Evolutionary conservation across 2,113 vertebrate genomes (phyloP).

Genomic region (Rhynchopsitta pachyrhyncha): DNA sequence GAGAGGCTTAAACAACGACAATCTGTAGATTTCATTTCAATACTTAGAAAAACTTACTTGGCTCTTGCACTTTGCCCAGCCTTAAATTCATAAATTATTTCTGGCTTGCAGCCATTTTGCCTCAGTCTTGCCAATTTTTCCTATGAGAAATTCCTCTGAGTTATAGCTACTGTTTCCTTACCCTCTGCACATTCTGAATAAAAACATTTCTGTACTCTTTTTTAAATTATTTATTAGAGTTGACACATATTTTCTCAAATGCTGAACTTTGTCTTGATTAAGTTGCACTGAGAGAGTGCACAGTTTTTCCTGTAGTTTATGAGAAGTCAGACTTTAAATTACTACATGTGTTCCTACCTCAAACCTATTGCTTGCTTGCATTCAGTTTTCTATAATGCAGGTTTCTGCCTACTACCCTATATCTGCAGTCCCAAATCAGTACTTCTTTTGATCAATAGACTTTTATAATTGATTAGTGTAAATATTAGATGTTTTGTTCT

Average conservation of each 20-base stretch:
- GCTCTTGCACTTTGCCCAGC: background rate
- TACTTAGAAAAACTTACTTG: background rate
- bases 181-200: background rate
- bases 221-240: background rate
- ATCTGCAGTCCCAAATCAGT: background rate
- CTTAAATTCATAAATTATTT: background rate
- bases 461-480: background rate
- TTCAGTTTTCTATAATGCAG: background rate
- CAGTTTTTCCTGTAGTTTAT: background rate
- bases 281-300: background rate
- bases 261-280: background rate
- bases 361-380: background rate
- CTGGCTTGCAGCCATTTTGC: background rate
- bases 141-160: background rate
- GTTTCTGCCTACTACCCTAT: background rate
- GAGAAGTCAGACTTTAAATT: background rate
- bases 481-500: background rate
- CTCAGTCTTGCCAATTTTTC: background rate
- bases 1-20: no score
- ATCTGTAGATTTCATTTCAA: background rate
- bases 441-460: background rate
- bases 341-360: fast-evolving
- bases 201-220: background rate
- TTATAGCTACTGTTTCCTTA: background rate
- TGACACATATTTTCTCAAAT: background rate